These are phyloP conservation scores for Picus viridis DNA, from an alignment of 2,797 vertebrate genomes.

Conservation along the genomic window DNA sequence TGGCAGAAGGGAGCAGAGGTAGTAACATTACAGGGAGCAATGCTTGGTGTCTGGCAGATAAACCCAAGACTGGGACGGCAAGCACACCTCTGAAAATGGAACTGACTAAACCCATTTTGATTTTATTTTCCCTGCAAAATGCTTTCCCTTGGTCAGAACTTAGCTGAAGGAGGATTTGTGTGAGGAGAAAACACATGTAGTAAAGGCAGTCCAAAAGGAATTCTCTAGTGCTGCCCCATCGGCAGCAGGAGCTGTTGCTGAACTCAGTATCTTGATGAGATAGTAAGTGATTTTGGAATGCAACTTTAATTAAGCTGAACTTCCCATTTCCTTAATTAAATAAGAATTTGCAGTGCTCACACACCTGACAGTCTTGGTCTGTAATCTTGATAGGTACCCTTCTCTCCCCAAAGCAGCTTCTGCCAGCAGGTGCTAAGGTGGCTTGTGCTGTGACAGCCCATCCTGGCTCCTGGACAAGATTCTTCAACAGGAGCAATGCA, in stretches of 20 bases:
- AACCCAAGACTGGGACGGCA: neutral
- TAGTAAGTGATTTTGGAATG: neutral
- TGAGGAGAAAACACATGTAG: neutral
- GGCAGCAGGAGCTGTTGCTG: neutral
- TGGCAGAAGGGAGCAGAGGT: accelerated
- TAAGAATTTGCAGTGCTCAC: neutral
- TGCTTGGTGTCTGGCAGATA: neutral
- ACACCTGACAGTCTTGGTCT: neutral
- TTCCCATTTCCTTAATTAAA: constrained; percentile 20
- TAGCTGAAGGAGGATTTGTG: accelerated
- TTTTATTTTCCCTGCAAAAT: neutral
- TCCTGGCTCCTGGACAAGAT: neutral
- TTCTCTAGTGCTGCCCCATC: neutral
- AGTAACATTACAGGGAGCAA: accelerated
- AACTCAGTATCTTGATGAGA: neutral
- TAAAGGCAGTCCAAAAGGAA: neutral
- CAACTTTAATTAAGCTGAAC: constrained; percentile 44
- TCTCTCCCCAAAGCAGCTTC: neutral
- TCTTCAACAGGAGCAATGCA: neutral
- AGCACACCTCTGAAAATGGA: neutral
- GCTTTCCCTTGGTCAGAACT: neutral
- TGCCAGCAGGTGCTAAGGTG: neutral
- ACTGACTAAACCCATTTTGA: neutral
- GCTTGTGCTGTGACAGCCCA: neutral
- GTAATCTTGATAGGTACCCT: neutral